phyloP scores from a whole-genome alignment of 2,113 vertebrate species.

The Notarius lentiginosus region DNA sequence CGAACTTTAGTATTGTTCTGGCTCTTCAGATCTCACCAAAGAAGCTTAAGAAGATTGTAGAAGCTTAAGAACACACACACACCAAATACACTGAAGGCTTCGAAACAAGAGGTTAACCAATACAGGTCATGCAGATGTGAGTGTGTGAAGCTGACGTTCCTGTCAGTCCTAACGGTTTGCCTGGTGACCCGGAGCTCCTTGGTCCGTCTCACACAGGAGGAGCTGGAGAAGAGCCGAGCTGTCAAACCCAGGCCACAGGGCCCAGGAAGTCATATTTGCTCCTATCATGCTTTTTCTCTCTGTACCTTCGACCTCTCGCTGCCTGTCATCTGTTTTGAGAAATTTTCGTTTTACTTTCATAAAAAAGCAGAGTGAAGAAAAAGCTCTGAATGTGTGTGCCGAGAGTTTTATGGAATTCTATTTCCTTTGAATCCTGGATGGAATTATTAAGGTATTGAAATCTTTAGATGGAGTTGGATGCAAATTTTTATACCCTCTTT shows the following conservation, averaged over 20 bases:
- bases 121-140: conserved; percentile 35
- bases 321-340: background rate
- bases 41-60: background rate
- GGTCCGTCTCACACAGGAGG: conserved; percentile 9
- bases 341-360: background rate
- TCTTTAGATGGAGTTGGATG: background rate
- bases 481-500: background rate
- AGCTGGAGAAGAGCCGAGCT: conserved; percentile 30
- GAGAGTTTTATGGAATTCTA: background rate
- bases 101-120: conserved; percentile 37
- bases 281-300: conserved; percentile 5
- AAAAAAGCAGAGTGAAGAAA: background rate
- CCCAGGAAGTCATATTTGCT: conserved; percentile 28
- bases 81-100: background rate
- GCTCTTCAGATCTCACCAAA: background rate
- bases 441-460: background rate
- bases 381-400: background rate
- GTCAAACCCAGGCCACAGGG: conserved; percentile 29
- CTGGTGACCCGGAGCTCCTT: conserved; percentile 31
- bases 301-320: background rate
- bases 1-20: background rate
- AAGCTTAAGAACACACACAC: background rate
- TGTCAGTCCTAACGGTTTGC: conserved; percentile 41
- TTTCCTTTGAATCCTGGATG: background rate
- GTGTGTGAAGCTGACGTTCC: conserved; percentile 27